Percentiles rank a stretch among this genome's conserved stretches.
Evolutionary conservation across 2,797 vertebrate genomes (phyloP).

Genomic region (Leucoraja ocellata): DNA sequence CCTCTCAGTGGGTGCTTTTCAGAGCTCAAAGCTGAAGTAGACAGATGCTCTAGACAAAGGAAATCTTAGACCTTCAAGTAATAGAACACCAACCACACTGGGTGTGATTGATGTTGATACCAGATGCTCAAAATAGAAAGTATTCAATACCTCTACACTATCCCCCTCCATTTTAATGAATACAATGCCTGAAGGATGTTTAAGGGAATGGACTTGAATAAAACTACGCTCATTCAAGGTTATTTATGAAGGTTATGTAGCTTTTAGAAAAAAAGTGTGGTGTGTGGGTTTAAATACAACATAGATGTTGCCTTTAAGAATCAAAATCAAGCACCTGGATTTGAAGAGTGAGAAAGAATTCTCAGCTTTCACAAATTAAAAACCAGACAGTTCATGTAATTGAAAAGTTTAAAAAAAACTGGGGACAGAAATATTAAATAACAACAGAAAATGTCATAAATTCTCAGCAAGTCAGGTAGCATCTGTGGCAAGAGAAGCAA

Average conservation of each 20-base stretch:
- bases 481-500: too few species aligned
- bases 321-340: not conserved
- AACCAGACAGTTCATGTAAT: not conserved
- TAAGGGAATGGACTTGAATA: not conserved
- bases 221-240: not conserved
- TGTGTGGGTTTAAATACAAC: not conserved
- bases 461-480: too few species aligned
- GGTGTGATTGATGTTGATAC: not conserved
- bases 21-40: too few species aligned
- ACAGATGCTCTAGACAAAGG: not conserved
- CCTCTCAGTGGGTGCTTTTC: not conserved
- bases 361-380: too few species aligned
- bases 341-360: not conserved
- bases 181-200: not conserved
- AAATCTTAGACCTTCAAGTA: not conserved
- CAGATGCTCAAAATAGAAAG: constrained; percentile 1
- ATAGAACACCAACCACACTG: not conserved
- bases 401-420: too few species aligned
- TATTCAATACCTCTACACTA: not conserved
- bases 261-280: not conserved
- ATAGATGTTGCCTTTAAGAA: not conserved
- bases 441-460: too few species aligned
- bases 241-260: not conserved
- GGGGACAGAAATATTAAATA: too few species aligned
- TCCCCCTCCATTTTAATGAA: constrained; percentile 13